Conservation (phyloP, 2,113 vertebrate species). For the crab-eating macaque (Macaca fascicularis) region T2T-MFA8v1.1 NC_088381.1:128576501-128577000, state of each 20-base stretch:
- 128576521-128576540: background rate
- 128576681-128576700: slow-evolving; percentile 18
- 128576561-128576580: slow-evolving; percentile 28
- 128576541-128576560: slow-evolving; percentile 6
- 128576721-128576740: slow-evolving; percentile 71
- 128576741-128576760: slow-evolving; percentile 57
- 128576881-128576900: slow-evolving; percentile 71
- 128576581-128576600: background rate
- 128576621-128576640: background rate
- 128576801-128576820: slow-evolving; percentile 56
- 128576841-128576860: slow-evolving; percentile 28
- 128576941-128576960: slow-evolving; percentile 67
- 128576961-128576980: slow-evolving; percentile 73
- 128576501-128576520: background rate
- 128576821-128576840: slow-evolving; percentile 55
- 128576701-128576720: slow-evolving; percentile 64
- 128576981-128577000: slow-evolving; percentile 66
- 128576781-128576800: slow-evolving; percentile 60
- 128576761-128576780: slow-evolving; percentile 27
- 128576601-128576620: slow-evolving; percentile 5
- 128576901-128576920: slow-evolving; percentile 21
- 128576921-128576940: slow-evolving; percentile 65
- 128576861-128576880: slow-evolving; percentile 70
- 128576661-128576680: background rate
- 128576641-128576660: slow-evolving; percentile 23